Percentiles rank a stretch among this genome's conserved stretches.
These are phyloP conservation scores for Dinomys branickii DNA, from an alignment of 2,113 vertebrate species.

Conservation along the genomic window DNA sequence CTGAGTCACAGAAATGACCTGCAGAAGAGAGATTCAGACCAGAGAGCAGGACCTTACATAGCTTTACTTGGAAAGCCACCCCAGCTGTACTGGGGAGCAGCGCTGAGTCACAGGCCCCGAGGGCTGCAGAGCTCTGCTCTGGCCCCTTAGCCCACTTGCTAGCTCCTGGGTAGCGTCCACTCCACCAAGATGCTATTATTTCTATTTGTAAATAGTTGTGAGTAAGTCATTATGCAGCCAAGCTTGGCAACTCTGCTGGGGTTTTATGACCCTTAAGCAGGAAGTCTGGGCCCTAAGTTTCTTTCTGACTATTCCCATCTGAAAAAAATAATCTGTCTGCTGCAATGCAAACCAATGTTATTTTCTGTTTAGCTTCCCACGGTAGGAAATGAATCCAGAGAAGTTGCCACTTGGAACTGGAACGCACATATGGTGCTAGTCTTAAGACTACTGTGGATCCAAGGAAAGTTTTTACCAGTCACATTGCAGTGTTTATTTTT, in stretches of 20 bases:
- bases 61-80: not conserved
- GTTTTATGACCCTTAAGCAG: not conserved
- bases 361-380: constrained; percentile 77
- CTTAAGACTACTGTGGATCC: constrained; percentile 11
- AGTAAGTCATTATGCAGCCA: not conserved
- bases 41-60: not conserved
- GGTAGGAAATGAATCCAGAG: constrained; percentile 71
- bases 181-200: not conserved
- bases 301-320: constrained; percentile 42
- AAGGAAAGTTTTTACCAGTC: constrained; percentile 56
- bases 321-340: constrained; percentile 47
- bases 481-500: constrained; percentile 42
- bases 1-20: not conserved
- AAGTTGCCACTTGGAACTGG: constrained; percentile 56
- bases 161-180: not conserved
- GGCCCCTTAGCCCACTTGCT: not conserved
- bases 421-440: constrained; percentile 71
- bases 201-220: not conserved
- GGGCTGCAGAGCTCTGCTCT: not conserved
- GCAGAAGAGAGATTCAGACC: not conserved
- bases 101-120: accelerated
- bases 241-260: not conserved
- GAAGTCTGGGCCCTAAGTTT: constrained; percentile 41
- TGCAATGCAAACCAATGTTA: constrained; percentile 64
- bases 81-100: not conserved